Conservation (phyloP, 2,797 vertebrate species). For the Iguana delicatissima region DNA sequence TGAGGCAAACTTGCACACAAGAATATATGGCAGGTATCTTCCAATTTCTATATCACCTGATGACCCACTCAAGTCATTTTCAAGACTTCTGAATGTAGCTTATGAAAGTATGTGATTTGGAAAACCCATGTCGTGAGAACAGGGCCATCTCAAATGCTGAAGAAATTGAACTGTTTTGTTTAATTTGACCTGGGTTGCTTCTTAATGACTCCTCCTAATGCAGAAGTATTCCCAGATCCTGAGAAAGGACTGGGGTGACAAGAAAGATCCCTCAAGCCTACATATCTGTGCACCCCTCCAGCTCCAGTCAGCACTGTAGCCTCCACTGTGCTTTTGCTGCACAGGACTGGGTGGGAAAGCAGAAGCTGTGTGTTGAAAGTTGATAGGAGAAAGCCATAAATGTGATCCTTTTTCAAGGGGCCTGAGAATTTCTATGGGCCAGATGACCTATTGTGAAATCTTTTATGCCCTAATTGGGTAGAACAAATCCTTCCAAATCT, state of each 20-base stretch:
- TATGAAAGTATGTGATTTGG: not conserved
- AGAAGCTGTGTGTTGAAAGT: not conserved
- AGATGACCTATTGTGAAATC: slow-evolving; percentile 1
- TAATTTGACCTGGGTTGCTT: not conserved
- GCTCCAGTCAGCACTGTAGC: not conserved
- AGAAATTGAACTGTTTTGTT: not conserved
- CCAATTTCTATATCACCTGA: not conserved
- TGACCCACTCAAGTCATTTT: not conserved
- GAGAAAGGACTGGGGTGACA: not conserved
- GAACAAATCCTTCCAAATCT: not conserved
- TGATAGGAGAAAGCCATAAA: not conserved
- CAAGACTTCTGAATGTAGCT: not conserved
- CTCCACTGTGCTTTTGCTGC: not conserved
- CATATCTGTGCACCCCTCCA: not conserved
- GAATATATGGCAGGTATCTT: not conserved
- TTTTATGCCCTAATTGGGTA: not conserved
- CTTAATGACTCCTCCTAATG: not conserved
- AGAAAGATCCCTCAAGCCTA: not conserved
- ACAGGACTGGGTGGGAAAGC: not conserved
- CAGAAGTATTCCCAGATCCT: not conserved
- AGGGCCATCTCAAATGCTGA: not conserved
- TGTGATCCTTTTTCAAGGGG: not conserved
- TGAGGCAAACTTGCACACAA: too few species aligned
- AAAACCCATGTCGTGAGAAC: not conserved
- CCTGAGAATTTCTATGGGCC: not conserved